Evolutionary conservation across 2,888 invertebrate species (phyloP).

Genomic region (Drosophila picticornis): DNA sequence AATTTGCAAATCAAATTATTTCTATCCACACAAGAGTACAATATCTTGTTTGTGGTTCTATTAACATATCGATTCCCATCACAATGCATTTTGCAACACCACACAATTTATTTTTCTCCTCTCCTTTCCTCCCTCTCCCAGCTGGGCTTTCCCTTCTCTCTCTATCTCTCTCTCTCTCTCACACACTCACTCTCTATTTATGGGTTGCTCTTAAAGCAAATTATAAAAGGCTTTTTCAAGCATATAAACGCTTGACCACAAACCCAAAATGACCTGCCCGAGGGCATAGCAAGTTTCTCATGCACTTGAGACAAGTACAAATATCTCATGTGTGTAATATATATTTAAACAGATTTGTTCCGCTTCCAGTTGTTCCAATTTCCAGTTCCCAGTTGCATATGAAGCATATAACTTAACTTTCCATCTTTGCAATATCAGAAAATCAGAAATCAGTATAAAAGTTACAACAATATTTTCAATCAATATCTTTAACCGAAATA

Average conservation of each 20-base stretch:
- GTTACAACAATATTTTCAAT: not conserved
- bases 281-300: not conserved
- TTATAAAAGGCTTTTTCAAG: slow-evolving; percentile 54
- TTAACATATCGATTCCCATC: slow-evolving; percentile 56
- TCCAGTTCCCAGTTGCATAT: too few species aligned
- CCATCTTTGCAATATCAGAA: not conserved
- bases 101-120: slow-evolving; percentile 21
- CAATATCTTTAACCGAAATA: not conserved
- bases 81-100: slow-evolving; percentile 32
- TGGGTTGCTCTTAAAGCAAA: slow-evolving; percentile 46
- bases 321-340: not conserved
- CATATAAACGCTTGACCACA: slow-evolving; percentile 41
- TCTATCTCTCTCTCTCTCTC: not conserved
- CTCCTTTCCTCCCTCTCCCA: not conserved
- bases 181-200: slow-evolving; percentile 3
- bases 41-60: slow-evolving; percentile 23
- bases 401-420: not conserved
- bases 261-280: slow-evolving; percentile 38
- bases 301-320: not conserved
- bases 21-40: slow-evolving; percentile 6
- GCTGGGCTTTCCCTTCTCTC: not conserved
- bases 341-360: not conserved
- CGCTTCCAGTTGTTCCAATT: not conserved
- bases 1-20: slow-evolving; percentile 36
- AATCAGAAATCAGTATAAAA: not conserved